Percentiles rank a stretch among this genome's conserved stretches.
Conservation (phyloP, 2,113 vertebrate genomes). For the Sander vitreus region DNA sequence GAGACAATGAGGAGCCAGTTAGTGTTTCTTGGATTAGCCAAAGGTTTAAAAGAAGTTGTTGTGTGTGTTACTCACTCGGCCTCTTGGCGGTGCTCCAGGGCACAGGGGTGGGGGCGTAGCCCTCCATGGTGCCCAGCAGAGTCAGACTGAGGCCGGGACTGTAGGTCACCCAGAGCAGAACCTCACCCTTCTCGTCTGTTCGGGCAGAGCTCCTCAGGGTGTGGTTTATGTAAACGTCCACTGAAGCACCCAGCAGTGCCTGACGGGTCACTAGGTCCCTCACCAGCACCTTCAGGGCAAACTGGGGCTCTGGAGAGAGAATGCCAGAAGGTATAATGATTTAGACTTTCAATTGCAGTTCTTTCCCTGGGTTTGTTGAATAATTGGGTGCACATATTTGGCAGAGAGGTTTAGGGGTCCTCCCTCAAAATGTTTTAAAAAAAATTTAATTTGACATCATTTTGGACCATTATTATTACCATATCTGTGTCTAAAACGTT, state of each 20-base stretch:
- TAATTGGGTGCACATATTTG: too few relatives aligned
- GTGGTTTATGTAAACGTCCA: conserved; percentile 92
- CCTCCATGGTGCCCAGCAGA: conserved; percentile 89
- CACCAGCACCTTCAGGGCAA: conserved; percentile 91
- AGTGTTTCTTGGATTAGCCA: not conserved
- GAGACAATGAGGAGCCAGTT: not conserved
- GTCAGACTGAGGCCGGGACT: conserved; percentile 87
- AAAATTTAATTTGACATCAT: too few relatives aligned
- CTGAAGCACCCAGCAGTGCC: conserved; percentile 86
- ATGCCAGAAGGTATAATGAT: not conserved
- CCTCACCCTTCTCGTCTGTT: conserved; percentile 86
- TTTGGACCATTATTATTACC: too few relatives aligned
- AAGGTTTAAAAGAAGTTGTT: not conserved
- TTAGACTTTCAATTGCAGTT: too few relatives aligned
- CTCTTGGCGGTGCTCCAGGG: conserved; percentile 92
- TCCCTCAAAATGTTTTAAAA: too few relatives aligned
- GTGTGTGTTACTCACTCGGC: conserved; percentile 87
- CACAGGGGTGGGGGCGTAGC: conserved; percentile 90
- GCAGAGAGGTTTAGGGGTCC: too few relatives aligned
- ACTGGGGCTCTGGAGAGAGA: conserved; percentile 83
- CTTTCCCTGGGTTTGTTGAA: too few relatives aligned
- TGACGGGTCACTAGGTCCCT: conserved; percentile 91
- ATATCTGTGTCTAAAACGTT: too few relatives aligned
- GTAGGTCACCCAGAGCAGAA: conserved; percentile 88
- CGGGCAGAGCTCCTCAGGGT: conserved; percentile 85